These are phyloP conservation scores for Lucilia sericata DNA, from an alignment of 1,140 invertebrate genomes.

Conservation along the genomic window DNA sequence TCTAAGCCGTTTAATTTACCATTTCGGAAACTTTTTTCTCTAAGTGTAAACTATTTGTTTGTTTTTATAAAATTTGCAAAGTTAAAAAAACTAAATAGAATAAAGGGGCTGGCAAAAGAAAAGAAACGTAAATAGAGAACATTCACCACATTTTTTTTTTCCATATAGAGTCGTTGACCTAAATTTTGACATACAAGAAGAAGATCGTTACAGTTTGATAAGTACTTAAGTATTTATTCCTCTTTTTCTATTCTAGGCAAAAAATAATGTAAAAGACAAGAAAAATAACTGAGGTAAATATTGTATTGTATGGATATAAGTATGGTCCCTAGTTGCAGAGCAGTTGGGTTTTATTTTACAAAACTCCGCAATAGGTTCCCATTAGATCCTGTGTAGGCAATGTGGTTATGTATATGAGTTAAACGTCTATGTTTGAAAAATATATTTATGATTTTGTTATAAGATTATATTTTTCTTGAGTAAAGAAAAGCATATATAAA, in stretches of 20 bases:
- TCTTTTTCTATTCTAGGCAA: background rate
- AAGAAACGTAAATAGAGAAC: background rate
- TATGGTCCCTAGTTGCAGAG: background rate
- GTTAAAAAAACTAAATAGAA: background rate
- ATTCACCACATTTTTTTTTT: background rate
- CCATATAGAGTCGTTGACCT: constrained; percentile 14
- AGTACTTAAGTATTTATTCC: background rate
- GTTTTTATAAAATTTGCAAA: background rate
- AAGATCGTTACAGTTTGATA: constrained; percentile 29
- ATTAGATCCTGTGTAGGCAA: background rate
- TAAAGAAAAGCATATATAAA: too few species aligned
- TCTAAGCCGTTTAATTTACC: background rate
- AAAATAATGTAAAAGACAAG: background rate
- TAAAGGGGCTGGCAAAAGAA: background rate
- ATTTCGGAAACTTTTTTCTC: background rate
- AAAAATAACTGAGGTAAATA: background rate
- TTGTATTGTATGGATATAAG: background rate
- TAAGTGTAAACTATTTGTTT: background rate
- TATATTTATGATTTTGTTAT: background rate
- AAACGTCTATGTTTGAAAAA: background rate
- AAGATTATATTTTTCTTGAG: background rate
- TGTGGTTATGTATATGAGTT: background rate
- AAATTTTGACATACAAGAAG: constrained; percentile 22
- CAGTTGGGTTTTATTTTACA: background rate
- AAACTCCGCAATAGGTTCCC: background rate